Base-by-base conservation (phyloP, 2,113 vertebrate species). In the Nycticebus coucang region DNA sequence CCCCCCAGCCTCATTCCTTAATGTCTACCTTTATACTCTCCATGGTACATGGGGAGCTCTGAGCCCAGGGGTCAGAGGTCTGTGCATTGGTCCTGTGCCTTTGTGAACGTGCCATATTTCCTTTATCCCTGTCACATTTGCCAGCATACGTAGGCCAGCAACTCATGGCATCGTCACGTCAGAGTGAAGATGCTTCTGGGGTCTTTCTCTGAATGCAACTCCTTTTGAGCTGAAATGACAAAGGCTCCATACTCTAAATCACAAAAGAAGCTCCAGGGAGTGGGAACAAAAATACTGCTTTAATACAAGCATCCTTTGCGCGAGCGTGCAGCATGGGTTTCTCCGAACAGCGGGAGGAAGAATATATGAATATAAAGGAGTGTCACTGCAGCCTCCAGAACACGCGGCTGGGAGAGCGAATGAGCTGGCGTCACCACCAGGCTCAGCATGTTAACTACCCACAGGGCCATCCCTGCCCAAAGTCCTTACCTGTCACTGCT, bases 311-410 rank as follows among this genome's bases (percentile, higher is more conserved):
- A 66, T 97, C 96, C 87, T 98, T 97, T 97, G 95, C 92, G 97
- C 97, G 85, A 97, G 57, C 84, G 81, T 68, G 87, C 3, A 0
- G 94, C 97, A 92, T 87, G 91, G 92, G 89, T 93, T 78, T 96
- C 98, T 97, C 96, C 22, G 96, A 98, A 95, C 98, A 98, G 97
- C 96, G 91, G 96, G 97, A 95, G 74, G 41, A 96, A 94, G 97
- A 97, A 98, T 97, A 96, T 69, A 98, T 98, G 97, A 98, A 98
- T 98, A 97, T 93, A 94, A 98, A 98, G 95, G 75, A 98, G 83
- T 69, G 80, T 24, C 72, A 72, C 90, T 88, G 45, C 82, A 93
- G 84, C 94, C 95, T 86, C 96, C 77, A 89, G 89, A 96, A 94
- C 95, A 96, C 45, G 77, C 92, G 94, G 90, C 96, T 93, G 19